phyloP scores from a whole-genome alignment of 37 sponge, comb jelly and placozoan genomes.

The Mnemiopsis leidyi region DNA sequence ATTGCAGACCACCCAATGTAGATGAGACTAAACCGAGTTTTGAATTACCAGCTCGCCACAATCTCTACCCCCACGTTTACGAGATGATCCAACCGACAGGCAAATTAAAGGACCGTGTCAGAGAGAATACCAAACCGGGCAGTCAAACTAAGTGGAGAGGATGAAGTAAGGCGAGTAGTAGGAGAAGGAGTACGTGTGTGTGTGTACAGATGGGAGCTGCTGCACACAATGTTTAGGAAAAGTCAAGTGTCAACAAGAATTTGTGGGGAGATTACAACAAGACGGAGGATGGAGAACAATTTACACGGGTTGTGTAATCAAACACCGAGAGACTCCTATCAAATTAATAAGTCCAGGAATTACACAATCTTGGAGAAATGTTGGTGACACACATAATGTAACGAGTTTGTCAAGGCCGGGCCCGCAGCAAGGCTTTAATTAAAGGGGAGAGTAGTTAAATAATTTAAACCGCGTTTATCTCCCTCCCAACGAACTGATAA shows the following conservation, averaged over 20 bases:
- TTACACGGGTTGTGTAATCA: neutral
- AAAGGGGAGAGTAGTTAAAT: neutral
- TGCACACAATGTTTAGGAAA: neutral
- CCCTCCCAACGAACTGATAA: neutral
- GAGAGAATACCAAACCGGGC: too few relatives aligned
- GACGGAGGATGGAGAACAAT: neutral
- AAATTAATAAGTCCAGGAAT: constrained; percentile 8
- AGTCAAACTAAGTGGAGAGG: neutral
- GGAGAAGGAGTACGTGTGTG: too few relatives aligned
- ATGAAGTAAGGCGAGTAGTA: neutral
- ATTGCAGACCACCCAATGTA: neutral
- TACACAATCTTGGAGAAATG: too few relatives aligned
- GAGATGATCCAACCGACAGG: neutral
- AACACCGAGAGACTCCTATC: neutral
- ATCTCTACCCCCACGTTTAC: neutral
- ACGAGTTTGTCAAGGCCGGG: neutral
- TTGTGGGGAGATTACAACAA: neutral
- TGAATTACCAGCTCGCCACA: neutral
- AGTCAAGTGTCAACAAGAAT: neutral
- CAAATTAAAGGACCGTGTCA: too few relatives aligned
- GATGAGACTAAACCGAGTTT: constrained; percentile 16
- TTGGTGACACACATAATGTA: too few relatives aligned
- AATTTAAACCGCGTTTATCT: neutral
- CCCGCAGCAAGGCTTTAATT: too few relatives aligned
- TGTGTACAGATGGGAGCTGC: neutral